These are phyloP conservation scores for Cavia porcellus DNA, from an alignment of 2,113 vertebrate species.

Conservation along the genomic window DNA sequence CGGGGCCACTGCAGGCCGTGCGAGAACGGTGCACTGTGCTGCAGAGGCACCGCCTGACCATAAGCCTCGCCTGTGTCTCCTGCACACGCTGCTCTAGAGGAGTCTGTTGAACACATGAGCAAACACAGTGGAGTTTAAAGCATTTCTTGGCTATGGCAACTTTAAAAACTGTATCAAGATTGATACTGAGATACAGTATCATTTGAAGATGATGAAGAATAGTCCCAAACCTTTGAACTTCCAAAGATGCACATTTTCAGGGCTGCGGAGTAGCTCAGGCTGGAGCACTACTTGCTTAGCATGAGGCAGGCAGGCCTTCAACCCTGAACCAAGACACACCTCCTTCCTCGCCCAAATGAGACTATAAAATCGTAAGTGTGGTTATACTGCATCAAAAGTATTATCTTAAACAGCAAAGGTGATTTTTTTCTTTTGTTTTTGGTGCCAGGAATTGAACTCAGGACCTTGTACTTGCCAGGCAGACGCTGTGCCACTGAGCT, in stretches of 20 bases:
- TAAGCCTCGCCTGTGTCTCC: neutral
- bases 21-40: neutral
- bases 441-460: too few species aligned
- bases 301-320: neutral
- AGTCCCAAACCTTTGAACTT: constrained; percentile 6
- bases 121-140: neutral
- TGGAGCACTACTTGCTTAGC: neutral
- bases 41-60: neutral
- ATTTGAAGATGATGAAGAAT: constrained; percentile 45
- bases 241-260: constrained; percentile 10
- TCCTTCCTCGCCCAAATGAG: constrained; percentile 39
- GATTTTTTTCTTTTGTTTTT: too few species aligned
- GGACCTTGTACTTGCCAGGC: too few species aligned
- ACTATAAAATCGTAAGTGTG: neutral
- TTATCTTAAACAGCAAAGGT: constrained; percentile 26
- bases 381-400: constrained; percentile 26
- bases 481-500: too few species aligned
- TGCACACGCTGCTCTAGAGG: neutral
- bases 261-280: neutral
- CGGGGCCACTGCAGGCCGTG: neutral
- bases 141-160: neutral
- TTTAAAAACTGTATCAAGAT: neutral
- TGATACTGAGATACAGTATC: neutral
- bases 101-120: neutral
- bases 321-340: neutral